Percentiles rank a stretch among this genome's conserved stretches.
Conservation (phyloP, 2,113 vertebrate genomes). For the Chloebia gouldiae region DNA sequence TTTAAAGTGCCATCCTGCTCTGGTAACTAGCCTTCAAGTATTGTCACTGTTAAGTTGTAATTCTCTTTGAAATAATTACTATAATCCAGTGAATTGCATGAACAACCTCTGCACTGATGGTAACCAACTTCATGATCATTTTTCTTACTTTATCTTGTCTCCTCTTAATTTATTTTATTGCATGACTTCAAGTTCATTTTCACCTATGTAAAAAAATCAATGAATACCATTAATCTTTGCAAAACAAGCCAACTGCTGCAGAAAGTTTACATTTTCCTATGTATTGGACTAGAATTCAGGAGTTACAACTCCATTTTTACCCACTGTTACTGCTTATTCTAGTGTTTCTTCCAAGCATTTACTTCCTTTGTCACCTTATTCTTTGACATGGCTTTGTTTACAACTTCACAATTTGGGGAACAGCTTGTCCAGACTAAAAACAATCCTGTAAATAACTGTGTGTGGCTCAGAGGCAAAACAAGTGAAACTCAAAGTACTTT, state of each 20-base stretch:
- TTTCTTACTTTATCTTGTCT: background rate
- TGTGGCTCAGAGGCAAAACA: background rate
- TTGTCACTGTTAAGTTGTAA: background rate
- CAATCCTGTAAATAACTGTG: background rate
- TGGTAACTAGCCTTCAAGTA: background rate
- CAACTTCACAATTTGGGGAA: background rate
- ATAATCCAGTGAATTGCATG: background rate
- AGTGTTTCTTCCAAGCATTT: background rate
- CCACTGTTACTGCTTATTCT: background rate
- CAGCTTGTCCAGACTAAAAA: background rate
- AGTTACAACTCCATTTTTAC: background rate
- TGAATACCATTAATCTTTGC: background rate
- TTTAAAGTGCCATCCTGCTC: background rate
- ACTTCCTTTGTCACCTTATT: background rate
- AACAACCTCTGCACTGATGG: background rate
- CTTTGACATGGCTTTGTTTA: background rate
- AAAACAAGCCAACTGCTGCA: background rate
- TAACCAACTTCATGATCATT: background rate
- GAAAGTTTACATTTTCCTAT: background rate
- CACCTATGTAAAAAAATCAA: background rate
- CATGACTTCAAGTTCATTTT: background rate
- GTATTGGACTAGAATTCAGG: background rate
- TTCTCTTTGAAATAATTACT: background rate
- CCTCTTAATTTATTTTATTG: background rate
- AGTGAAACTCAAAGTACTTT: background rate